Base-by-base conservation (phyloP, 2,113 vertebrate species). In the Neoarius graeffei region DNA sequence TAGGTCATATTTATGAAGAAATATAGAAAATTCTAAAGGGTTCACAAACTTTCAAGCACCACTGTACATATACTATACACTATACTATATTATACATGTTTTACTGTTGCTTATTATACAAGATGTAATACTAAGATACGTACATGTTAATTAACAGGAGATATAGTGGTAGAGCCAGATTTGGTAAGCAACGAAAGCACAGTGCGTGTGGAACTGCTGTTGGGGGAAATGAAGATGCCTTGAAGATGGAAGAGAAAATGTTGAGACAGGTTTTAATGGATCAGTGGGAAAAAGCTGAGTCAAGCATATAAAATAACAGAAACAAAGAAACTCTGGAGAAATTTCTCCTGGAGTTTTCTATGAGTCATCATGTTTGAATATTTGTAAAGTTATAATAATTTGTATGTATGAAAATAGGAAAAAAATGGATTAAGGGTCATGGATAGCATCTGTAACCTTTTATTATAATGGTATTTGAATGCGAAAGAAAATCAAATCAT, bases 251-350 rank as follows among this genome's bases (percentile, higher is more conserved):
- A 88, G 59, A 88, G 59, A 77, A 76, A 85, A 67, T 52, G n/a
- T 35, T 76, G n/a, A 64, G 88, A 85, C 42, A 62, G 66, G 79
- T 83, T 90, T 90, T 90, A 90, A 90, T 90, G 79, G n/a, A 81
- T 81, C 17, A 27, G 84, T 60, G 62, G 23, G 77, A 62, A 86
- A 77, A 59, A 77, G 89, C 89, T 90, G 84, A 90, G 83, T 50
- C 79, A 81, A 88, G 80, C 86, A 83, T 85, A 88, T 81, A 85
- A 50, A 88, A 71, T 66, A 71, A 66, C 27, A 64, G 74, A 73
- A 52, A 42, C 50, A 85, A 27, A 84, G 50, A 56, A 17, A 48
- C 73, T 50, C 20, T 76, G 52, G 42, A 64, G 59, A 83, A 57
- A 84, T 20, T 76, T 87, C 60, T 87, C 66, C 30, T 60, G 27